Evolutionary conservation across 2,888 invertebrate species (phyloP).

Genomic region (Tipula lateralis): DNA sequence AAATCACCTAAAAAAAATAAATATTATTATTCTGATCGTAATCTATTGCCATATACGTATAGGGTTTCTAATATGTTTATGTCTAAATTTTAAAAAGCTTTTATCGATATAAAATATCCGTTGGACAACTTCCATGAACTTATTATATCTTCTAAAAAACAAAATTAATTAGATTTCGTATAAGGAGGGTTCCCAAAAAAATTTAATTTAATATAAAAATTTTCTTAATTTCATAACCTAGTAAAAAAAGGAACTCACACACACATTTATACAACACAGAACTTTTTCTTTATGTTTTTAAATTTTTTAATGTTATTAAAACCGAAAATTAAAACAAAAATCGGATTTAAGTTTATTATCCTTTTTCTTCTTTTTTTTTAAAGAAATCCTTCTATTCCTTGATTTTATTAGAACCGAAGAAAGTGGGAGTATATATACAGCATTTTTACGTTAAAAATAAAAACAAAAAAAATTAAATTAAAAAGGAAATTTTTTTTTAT

Average conservation of each 20-base stretch:
- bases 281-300: neutral
- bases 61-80: too few species aligned
- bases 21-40: too few species aligned
- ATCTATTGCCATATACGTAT: too few species aligned
- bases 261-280: neutral
- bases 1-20: too few species aligned
- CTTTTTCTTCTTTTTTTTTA: neutral
- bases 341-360: slow-evolving; percentile 24
- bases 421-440: neutral
- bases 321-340: slow-evolving; percentile 24
- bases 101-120: neutral
- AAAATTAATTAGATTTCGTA: neutral
- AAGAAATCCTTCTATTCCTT: neutral
- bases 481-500: neutral
- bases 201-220: slow-evolving; percentile 8
- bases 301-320: slow-evolving; percentile 15
- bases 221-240: neutral
- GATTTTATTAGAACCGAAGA: neutral
- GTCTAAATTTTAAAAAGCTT: neutral
- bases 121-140: neutral
- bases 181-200: neutral
- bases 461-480: neutral
- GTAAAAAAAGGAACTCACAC: neutral
- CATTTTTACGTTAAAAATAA: neutral
- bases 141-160: neutral